These are phyloP conservation scores for Acanthosoma haemorrhoidale DNA, from an alignment of 2,888 invertebrate species.

Conservation along the genomic window DNA sequence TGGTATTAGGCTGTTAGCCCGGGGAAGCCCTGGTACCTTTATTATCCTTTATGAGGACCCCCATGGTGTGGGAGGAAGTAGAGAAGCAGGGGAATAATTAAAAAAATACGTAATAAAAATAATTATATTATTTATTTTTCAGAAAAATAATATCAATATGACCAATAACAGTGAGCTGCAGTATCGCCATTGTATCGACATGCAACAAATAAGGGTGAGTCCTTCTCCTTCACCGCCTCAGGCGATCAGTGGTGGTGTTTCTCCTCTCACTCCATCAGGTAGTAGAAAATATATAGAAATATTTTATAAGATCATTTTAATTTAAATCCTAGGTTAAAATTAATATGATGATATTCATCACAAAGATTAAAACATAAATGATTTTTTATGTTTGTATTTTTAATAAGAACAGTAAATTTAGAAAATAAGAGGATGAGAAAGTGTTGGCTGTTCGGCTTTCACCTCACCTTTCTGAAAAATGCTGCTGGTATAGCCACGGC, in stretches of 20 bases:
- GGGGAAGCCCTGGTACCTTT: too few relatives aligned
- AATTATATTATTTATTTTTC: conserved; percentile 29
- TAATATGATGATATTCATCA: too few relatives aligned
- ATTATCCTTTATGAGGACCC: too few relatives aligned
- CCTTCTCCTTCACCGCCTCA: conserved; percentile 43
- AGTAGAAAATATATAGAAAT: too few relatives aligned
- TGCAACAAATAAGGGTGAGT: conserved; percentile 45
- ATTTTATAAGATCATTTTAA: background rate
- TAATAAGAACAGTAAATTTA: too few relatives aligned
- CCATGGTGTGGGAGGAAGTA: too few relatives aligned
- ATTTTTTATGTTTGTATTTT: too few relatives aligned
- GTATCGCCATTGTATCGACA: conserved; percentile 48
- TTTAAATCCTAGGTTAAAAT: too few relatives aligned
- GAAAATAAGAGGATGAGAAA: too few relatives aligned
- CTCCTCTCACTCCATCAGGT: conserved; percentile 41
- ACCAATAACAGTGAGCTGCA: conserved; percentile 45
- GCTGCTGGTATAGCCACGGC: too few relatives aligned
- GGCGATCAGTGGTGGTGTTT: conserved; percentile 40
- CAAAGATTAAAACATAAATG: too few relatives aligned
- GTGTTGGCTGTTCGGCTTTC: background rate
- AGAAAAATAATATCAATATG: conserved; percentile 45
- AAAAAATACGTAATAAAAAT: background rate
- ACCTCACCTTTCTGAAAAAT: background rate
- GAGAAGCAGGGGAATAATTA: background rate
- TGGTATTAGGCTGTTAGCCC: too few relatives aligned